phyloP scores from a whole-genome alignment of 2,888 invertebrate genomes.

The Aporophyla lueneburgensis region DNA sequence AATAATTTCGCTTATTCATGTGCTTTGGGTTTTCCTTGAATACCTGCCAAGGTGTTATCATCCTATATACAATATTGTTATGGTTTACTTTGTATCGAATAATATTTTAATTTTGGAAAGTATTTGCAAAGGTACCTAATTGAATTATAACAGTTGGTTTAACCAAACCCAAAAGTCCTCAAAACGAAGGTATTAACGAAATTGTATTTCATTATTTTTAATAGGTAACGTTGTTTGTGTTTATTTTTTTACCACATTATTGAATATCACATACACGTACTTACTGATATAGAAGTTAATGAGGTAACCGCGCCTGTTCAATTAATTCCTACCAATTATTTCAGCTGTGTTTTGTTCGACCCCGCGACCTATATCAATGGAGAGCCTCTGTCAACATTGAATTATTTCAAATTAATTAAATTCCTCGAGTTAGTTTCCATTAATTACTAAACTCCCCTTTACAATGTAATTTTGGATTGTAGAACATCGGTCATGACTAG shows the following conservation, averaged over 20 bases:
- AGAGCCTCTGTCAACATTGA: slow-evolving; percentile 71
- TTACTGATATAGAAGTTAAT: slow-evolving; percentile 47
- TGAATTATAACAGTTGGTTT: background rate
- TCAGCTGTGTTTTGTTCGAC: slow-evolving; percentile 60
- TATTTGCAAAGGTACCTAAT: background rate
- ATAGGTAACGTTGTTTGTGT: background rate
- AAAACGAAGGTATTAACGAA: background rate
- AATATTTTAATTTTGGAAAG: background rate
- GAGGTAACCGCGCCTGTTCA: slow-evolving; percentile 52
- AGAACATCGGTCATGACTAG: slow-evolving; percentile 13
- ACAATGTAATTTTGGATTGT: slow-evolving; percentile 42
- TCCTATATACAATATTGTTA: background rate
- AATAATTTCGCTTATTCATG: slow-evolving; percentile 24
- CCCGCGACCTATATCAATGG: slow-evolving; percentile 64
- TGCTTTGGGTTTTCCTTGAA: slow-evolving; percentile 1
- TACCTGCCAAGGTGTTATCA: background rate
- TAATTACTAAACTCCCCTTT: slow-evolving; percentile 59
- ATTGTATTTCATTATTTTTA: background rate
- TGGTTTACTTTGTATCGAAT: background rate
- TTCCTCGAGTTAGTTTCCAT: slow-evolving; percentile 65
- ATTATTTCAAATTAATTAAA: slow-evolving; percentile 76
- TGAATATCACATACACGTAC: slow-evolving; percentile 16
- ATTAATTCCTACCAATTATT: slow-evolving; percentile 67
- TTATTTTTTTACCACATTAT: background rate
- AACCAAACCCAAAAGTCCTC: background rate